Percentiles rank a stretch among this genome's conserved stretches.
Conservation (phyloP, 2,113 vertebrate species). For the Oreochromis spilurus region DNA sequence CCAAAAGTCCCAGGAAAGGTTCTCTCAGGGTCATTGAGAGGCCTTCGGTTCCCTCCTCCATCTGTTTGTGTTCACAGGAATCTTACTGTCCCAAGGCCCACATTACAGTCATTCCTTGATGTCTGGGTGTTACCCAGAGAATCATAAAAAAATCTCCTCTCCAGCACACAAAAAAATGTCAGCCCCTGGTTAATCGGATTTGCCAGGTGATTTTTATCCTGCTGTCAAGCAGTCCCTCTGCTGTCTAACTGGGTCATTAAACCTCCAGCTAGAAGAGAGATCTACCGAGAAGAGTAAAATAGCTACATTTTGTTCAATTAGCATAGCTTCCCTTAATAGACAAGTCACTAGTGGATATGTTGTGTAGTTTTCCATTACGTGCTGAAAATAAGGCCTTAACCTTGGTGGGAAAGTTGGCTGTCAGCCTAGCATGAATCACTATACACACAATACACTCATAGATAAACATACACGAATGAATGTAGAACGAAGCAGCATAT, state of each 20-base stretch:
- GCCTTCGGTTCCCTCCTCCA: constrained; percentile 47
- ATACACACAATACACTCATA: neutral
- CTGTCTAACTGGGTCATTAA: neutral
- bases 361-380: neutral
- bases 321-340: neutral
- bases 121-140: constrained; percentile 49
- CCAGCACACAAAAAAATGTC: neutral
- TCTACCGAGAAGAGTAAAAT: neutral
- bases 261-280: neutral
- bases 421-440: neutral
- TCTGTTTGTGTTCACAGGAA: constrained; percentile 56
- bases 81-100: constrained; percentile 46
- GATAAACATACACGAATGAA: neutral
- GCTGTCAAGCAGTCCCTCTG: neutral
- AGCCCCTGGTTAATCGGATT: neutral
- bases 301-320: neutral
- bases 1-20: neutral
- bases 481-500: neutral
- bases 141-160: neutral
- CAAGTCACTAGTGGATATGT: neutral
- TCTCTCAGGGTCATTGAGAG: constrained; percentile 61
- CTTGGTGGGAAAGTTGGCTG: neutral
- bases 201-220: neutral
- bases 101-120: constrained; percentile 57
- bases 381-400: neutral